These are phyloP conservation scores for Euzophera pinguis DNA, from an alignment of 2,888 invertebrate species.

Conservation along the genomic window DNA sequence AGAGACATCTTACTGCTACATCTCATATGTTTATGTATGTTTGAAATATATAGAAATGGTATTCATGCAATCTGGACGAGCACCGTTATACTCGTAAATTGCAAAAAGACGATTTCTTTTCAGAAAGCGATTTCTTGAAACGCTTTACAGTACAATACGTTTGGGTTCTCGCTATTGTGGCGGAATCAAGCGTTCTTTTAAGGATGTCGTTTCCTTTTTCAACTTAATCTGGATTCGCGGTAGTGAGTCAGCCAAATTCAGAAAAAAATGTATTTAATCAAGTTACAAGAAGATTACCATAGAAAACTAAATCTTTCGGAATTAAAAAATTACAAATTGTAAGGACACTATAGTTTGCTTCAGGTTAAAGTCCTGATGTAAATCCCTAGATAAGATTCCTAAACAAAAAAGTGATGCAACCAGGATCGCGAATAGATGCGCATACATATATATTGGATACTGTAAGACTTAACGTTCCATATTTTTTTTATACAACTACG, in stretches of 20 bases:
- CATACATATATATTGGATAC: too few relatives aligned
- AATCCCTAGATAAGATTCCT: too few relatives aligned
- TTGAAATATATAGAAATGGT: conserved; percentile 26
- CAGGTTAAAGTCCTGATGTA: too few relatives aligned
- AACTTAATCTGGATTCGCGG: neutral
- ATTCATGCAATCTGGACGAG: conserved; percentile 66
- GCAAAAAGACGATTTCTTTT: conserved; percentile 69
- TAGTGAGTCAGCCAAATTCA: neutral
- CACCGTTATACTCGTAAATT: conserved; percentile 58
- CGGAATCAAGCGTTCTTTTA: conserved; percentile 55
- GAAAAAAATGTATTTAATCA: neutral
- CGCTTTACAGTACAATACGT: conserved; percentile 70
- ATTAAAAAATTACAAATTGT: too few relatives aligned
- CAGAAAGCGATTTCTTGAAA: conserved; percentile 71
- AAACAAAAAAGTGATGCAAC: too few relatives aligned
- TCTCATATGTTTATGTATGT: neutral
- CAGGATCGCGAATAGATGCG: too few relatives aligned
- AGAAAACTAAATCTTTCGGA: too few relatives aligned
- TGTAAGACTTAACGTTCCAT: too few relatives aligned
- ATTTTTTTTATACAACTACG: too few relatives aligned
- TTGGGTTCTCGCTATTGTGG: conserved; percentile 53
- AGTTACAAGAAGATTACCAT: too few relatives aligned
- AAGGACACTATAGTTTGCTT: too few relatives aligned
- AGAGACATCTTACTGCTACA: neutral
- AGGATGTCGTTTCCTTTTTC: conserved; percentile 36